Evolutionary conservation across 2,113 vertebrate species (phyloP).

Genomic region (Gavialis gangeticus): DNA sequence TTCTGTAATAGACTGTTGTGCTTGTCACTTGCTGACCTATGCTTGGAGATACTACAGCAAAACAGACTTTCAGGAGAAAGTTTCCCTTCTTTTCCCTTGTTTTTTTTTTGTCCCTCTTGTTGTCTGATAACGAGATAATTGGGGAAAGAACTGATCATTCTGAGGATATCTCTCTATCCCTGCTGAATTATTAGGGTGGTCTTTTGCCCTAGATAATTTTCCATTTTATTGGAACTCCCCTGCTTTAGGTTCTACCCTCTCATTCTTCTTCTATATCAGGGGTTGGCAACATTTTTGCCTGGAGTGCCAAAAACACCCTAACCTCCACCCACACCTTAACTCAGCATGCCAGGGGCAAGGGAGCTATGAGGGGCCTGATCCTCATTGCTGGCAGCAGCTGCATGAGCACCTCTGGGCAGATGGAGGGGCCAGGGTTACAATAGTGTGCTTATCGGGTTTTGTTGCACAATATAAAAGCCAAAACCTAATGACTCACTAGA

Average conservation of each 20-base stretch:
- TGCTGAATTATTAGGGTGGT: neutral
- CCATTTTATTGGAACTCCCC: neutral
- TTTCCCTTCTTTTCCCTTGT: neutral
- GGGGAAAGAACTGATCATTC: neutral
- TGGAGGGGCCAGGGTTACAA: neutral
- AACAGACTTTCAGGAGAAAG: conserved; percentile 10
- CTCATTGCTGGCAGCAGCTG: too few species aligned
- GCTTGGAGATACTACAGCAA: neutral
- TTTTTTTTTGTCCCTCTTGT: neutral
- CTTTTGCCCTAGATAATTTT: conserved; percentile 22
- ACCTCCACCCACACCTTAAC: too few species aligned
- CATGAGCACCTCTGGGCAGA: too few species aligned
- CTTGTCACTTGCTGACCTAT: conserved; percentile 21
- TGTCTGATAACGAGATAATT: conserved; percentile 24
- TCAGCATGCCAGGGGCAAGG: too few species aligned
- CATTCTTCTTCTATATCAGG: neutral
- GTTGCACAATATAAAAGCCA: neutral
- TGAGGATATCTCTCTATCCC: neutral
- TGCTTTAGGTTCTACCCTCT: neutral
- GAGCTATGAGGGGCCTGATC: too few species aligned
- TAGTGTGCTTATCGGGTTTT: neutral
- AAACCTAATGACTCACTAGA: neutral
- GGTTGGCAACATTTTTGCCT: too few species aligned
- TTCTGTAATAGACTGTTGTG: conserved; percentile 9
- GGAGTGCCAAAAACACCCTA: too few species aligned